A percentile compares a stretch with the other conserved stretches of the same genome.
phyloP scores from a whole-genome alignment of 2,888 invertebrate species.

The Hydrotaea diabolus region DNA sequence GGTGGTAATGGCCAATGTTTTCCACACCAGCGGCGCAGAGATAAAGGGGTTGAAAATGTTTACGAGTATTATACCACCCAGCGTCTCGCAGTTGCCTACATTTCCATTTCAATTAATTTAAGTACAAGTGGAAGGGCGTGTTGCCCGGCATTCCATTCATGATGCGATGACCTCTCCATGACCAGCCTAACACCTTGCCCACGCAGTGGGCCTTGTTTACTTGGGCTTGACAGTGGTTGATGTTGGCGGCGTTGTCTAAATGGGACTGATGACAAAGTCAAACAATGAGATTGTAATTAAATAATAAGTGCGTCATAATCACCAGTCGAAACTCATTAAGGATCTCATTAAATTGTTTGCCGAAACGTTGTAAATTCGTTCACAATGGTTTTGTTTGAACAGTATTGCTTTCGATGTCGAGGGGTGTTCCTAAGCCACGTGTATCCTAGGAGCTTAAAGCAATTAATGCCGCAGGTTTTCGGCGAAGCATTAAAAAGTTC shows the following conservation, averaged over 20 bases:
- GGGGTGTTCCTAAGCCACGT: not conserved
- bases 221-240: not conserved
- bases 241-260: not conserved
- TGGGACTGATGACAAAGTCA: constrained; percentile 7
- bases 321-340: constrained; percentile 26
- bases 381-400: not conserved
- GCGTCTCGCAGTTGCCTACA: not conserved
- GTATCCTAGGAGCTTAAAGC: not conserved
- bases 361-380: not conserved
- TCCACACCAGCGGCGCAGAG: not conserved
- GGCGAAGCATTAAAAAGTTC: no score
- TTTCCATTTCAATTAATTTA: constrained; percentile 30
- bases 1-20: constrained; percentile 7
- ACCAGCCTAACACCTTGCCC: not conserved
- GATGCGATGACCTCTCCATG: not conserved
- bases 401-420: not conserved
- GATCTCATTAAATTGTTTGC: constrained; percentile 17
- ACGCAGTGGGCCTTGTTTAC: not conserved
- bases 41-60: not conserved
- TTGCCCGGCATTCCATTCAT: not conserved
- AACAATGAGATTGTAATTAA: constrained; percentile 30
- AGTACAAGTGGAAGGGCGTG: constrained; percentile 2
- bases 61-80: no score
- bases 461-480: not conserved
- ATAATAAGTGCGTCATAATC: constrained; percentile 30